These are phyloP conservation scores for Nebria ingens DNA, from an alignment of 1,140 invertebrate species.

Conservation along the genomic window DNA sequence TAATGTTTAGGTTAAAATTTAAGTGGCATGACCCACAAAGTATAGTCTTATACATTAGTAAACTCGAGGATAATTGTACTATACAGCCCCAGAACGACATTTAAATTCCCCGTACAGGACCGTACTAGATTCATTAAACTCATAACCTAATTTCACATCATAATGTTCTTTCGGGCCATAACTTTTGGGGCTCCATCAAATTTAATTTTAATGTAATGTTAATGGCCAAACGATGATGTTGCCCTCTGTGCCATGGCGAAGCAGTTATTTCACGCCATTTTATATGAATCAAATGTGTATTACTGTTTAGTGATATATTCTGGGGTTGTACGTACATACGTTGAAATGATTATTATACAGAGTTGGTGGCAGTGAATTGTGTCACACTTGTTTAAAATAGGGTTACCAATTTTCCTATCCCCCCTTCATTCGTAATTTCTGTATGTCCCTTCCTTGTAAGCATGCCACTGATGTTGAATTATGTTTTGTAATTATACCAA, in stretches of 20 bases:
- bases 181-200: neutral
- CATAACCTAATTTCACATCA: slow-evolving; percentile 3
- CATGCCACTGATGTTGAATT: too few relatives aligned
- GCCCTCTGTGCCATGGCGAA: neutral
- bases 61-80: neutral
- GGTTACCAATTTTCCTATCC: neutral
- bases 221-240: neutral
- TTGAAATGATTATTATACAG: too few relatives aligned
- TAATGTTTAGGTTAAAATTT: too few relatives aligned
- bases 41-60: too few relatives aligned
- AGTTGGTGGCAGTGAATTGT: neutral
- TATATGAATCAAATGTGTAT: slow-evolving; percentile 8
- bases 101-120: neutral
- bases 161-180: slow-evolving; percentile 6
- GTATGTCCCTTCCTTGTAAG: too few relatives aligned
- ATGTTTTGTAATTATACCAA: neutral
- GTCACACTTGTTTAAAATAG: neutral
- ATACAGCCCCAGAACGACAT: neutral
- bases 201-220: slow-evolving; percentile 4
- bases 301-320: slow-evolving; percentile 1
- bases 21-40: too few relatives aligned
- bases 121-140: neutral
- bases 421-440: too few relatives aligned
- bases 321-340: too few relatives aligned
- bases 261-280: slow-evolving; percentile 1